Evolutionary conservation across 2,797 vertebrate genomes (phyloP).

Genomic region (Tangara arthus): DNA sequence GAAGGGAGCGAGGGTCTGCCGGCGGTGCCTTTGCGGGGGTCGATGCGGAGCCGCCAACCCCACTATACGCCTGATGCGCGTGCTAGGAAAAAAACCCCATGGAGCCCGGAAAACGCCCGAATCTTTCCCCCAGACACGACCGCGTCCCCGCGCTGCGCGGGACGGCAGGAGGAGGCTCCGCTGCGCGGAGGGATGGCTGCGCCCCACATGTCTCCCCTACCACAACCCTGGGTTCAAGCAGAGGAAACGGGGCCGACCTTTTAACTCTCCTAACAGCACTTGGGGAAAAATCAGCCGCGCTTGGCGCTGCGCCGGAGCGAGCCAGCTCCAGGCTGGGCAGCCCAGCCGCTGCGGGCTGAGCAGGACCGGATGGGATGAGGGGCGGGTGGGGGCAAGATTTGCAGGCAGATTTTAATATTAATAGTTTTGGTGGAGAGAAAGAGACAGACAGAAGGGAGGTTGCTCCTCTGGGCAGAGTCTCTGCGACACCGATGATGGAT

Average conservation of each 20-base stretch:
- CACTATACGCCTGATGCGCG: not conserved
- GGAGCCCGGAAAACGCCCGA: not conserved
- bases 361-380: not conserved
- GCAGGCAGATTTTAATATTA: slow-evolving; percentile 91
- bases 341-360: not conserved
- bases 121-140: too few relatives aligned
- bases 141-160: not conserved
- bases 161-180: not conserved
- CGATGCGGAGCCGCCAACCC: not conserved
- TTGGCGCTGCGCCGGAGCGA: not conserved
- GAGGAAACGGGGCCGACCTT: not conserved
- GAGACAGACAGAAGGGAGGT: slow-evolving; percentile 92
- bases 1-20: not conserved
- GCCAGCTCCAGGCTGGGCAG: not conserved
- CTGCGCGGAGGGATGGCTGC: not conserved
- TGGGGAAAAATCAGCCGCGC: not conserved
- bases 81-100: fast-evolving
- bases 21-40: not conserved
- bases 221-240: not conserved
- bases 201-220: not conserved
- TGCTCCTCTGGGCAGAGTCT: slow-evolving; percentile 90
- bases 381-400: slow-evolving; percentile 1
- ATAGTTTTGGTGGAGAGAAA: slow-evolving; percentile 86
- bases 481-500: slow-evolving; percentile 98
- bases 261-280: not conserved